Conservation (phyloP, 37 sponge, comb jelly and placozoan genomes). For the Halisarca cf. caerulea region DNA sequence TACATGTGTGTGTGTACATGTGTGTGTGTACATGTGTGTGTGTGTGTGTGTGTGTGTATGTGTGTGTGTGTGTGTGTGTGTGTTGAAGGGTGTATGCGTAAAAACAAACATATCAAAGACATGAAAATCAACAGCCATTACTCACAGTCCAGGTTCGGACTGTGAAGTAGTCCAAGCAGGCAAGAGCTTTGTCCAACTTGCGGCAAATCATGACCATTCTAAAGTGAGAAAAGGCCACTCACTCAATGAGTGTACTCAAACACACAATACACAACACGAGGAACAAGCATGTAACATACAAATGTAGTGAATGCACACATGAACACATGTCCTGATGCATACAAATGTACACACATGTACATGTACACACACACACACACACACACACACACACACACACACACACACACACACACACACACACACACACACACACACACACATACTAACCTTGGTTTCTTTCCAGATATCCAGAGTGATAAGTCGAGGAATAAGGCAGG, state of each 20-base stretch:
- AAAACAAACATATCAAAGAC: too few species aligned
- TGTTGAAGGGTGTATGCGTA: not conserved
- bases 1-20: not conserved
- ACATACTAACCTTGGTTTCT: constrained; percentile 62
- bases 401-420: not conserved
- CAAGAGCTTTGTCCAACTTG: constrained; percentile 54
- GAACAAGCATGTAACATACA: too few species aligned
- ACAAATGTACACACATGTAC: not conserved
- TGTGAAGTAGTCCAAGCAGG: constrained; percentile 55
- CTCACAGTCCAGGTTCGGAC: constrained; percentile 58
- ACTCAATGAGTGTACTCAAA: not conserved
- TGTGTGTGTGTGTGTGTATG: not conserved
- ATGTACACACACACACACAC: constrained; percentile 3
- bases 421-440: not conserved
- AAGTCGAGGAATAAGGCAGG: constrained; percentile 75
- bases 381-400: not conserved
- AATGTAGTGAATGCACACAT: not conserved
- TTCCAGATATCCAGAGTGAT: constrained; percentile 50
- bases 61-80: not conserved
- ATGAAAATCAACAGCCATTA: not conserved
- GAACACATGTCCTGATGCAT: not conserved
- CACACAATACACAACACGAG: not conserved
- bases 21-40: not conserved
- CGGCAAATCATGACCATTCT: constrained; percentile 49
- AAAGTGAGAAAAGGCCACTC: not conserved